These are phyloP conservation scores for Cryptus armator DNA, from an alignment of 2,888 invertebrate species.

Conservation along the genomic window DNA sequence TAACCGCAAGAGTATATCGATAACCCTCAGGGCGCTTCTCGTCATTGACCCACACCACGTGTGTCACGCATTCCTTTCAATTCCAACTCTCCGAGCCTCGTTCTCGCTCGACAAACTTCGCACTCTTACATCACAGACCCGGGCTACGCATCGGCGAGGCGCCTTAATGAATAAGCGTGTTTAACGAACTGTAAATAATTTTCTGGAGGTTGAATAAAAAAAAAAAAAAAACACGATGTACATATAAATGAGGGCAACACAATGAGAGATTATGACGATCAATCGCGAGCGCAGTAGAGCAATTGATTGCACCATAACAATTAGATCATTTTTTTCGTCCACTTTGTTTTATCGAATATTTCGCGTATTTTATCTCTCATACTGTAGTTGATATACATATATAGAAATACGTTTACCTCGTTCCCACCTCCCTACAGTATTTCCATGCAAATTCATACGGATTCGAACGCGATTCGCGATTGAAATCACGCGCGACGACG, in stretches of 20 bases:
- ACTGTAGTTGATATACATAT: not conserved
- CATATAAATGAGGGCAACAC: not conserved
- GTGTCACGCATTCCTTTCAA: slow-evolving; percentile 60
- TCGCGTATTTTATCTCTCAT: slow-evolving; percentile 42
- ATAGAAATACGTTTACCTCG: too few relatives aligned
- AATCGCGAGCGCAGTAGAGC: not conserved
- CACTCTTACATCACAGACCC: slow-evolving; percentile 45
- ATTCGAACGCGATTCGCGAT: slow-evolving; percentile 58
- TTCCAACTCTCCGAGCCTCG: slow-evolving; percentile 22
- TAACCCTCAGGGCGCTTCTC: slow-evolving; percentile 56
- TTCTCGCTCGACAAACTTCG: slow-evolving; percentile 24
- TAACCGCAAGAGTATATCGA: slow-evolving; percentile 49
- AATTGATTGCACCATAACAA: slow-evolving; percentile 45
- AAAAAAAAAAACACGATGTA: too few relatives aligned
- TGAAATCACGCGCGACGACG: slow-evolving; percentile 64
- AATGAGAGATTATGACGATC: not conserved
- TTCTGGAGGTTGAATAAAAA: not conserved
- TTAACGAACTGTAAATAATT: slow-evolving; percentile 16
- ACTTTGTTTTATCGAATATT: slow-evolving; percentile 13
- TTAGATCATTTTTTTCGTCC: slow-evolving; percentile 42
- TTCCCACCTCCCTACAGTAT: slow-evolving; percentile 14
- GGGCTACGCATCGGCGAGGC: slow-evolving; percentile 1
- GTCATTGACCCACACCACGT: slow-evolving; percentile 65
- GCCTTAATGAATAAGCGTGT: slow-evolving; percentile 17
- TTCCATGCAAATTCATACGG: slow-evolving; percentile 41